Evolutionary conservation across 2,888 invertebrate genomes (phyloP).

Genomic region (Melinopterus prodromus): DNA sequence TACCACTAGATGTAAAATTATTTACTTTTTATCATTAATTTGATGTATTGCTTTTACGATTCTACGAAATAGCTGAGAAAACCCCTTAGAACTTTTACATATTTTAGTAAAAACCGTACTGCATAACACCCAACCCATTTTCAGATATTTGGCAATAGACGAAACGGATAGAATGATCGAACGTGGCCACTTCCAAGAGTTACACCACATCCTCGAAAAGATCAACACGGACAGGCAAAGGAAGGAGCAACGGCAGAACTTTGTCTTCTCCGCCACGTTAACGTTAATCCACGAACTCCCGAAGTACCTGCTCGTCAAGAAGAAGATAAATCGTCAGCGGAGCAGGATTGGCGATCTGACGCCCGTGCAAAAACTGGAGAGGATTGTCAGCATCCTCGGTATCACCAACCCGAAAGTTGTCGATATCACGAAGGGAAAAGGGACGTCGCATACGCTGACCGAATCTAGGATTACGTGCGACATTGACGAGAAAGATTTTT

Average conservation of each 20-base stretch:
- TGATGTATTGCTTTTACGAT: too few species aligned
- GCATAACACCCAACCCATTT: neutral
- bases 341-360: conserved; percentile 71
- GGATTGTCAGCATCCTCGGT: conserved; percentile 81
- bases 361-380: conserved; percentile 77
- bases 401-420: conserved; percentile 92
- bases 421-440: conserved; percentile 84
- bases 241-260: conserved; percentile 79
- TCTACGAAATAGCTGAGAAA: too few species aligned
- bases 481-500: conserved; percentile 86
- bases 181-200: conserved; percentile 93
- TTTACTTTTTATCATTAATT: too few species aligned
- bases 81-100: too few species aligned
- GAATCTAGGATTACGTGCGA: conserved; percentile 85
- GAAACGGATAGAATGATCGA: conserved; percentile 99
- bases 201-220: conserved; percentile 80
- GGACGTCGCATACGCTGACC: conserved; percentile 84
- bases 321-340: conserved; percentile 62
- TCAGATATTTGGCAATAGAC: conserved; percentile 91
- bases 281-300: conserved; percentile 91
- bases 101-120: too few species aligned
- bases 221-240: conserved; percentile 76
- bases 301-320: conserved; percentile 71
- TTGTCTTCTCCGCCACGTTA: conserved; percentile 97
- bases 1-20: too few species aligned